Conservation (phyloP, 2,797 vertebrate genomes). For the Silurus aristotelis region DNA sequence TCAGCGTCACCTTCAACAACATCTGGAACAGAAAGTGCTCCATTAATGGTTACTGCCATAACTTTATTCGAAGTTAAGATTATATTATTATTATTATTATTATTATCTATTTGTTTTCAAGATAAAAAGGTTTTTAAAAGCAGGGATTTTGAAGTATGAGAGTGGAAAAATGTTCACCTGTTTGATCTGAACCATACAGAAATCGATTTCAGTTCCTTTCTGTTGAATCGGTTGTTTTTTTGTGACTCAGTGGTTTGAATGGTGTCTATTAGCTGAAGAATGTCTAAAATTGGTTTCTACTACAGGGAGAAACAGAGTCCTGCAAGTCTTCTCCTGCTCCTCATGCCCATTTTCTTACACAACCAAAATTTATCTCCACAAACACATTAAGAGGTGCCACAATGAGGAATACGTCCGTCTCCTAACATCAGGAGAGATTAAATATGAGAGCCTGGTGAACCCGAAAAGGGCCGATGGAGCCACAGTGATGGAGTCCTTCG, state of each 20-base stretch:
- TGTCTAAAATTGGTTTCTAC: background rate
- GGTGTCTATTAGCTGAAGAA: background rate
- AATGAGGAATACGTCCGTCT: constrained; percentile 9
- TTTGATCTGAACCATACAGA: background rate
- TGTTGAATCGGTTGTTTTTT: background rate
- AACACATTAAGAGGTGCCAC: constrained; percentile 19
- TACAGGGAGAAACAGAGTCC: background rate
- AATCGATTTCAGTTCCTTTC: background rate
- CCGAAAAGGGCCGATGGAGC: background rate
- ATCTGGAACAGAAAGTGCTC: constrained; percentile 57
- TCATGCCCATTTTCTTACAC: constrained; percentile 4
- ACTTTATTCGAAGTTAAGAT: background rate
- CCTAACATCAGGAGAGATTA: constrained; percentile 11
- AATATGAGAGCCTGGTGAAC: constrained; percentile 1
- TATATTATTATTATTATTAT: background rate
- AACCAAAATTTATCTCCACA: constrained; percentile 19
- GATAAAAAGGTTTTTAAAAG: too few relatives aligned
- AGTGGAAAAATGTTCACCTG: background rate
- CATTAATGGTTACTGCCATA: constrained; percentile 43
- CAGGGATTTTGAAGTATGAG: background rate
- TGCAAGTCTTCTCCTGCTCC: constrained; percentile 2
- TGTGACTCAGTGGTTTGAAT: background rate
- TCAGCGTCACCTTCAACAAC: constrained; percentile 54
- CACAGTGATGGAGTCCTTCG: too few relatives aligned
- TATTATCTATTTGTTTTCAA: background rate